Evolutionary conservation across 2,113 vertebrate genomes (phyloP), one percentile per base, ranked within the genome.

Genomic region (Nycticebus coucang): DNA sequence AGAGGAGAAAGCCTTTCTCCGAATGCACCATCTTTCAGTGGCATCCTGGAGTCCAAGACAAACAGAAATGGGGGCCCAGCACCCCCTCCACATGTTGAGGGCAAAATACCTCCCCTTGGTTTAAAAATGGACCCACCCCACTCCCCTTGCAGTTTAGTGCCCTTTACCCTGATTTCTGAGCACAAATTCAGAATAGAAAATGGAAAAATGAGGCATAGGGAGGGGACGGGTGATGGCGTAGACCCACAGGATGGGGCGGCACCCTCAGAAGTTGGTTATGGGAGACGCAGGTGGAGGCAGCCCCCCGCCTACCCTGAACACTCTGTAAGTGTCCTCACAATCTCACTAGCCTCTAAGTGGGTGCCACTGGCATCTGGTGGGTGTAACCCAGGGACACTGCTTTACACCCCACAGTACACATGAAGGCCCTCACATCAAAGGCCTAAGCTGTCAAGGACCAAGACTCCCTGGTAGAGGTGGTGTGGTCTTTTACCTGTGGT

Each of bases 1-100:
- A 0, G 19, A 45, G 50, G 19, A 10, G 50, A 78, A 18, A 5
- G 1, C 12, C 17, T 57, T 17, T 12, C 0, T 15, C 2, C 0
- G 1, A 17, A 4, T 1, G 22, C 1, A 1, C 21, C 68, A 21
- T 30, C 17, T 53, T 7, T 75, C 11, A 10, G 15, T 0, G 26
- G 45, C 15, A 50, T 28, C 79, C 35, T 12, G 79, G 86, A 50
- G 60, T n/a, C 19, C 1, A 0, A 19, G 10, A 9, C 2, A 2
- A 19, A n/a, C 45, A 59, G 15, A 17, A 64, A 6, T 10, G 18
- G 35, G 21, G 30, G 9, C 17, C 35, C 22, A 7, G 30, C 50
- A 1, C 2, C 2, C 60, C 59, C 77, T 9, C 45, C 10, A 50
- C 45, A 8, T 9, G 45, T 50, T 50, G 45, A 17, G 0, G 1